Percentiles rank a stretch among this genome's conserved stretches.
Conservation (phyloP, 2,888 invertebrate species). For the Lithophane leautieri region DNA sequence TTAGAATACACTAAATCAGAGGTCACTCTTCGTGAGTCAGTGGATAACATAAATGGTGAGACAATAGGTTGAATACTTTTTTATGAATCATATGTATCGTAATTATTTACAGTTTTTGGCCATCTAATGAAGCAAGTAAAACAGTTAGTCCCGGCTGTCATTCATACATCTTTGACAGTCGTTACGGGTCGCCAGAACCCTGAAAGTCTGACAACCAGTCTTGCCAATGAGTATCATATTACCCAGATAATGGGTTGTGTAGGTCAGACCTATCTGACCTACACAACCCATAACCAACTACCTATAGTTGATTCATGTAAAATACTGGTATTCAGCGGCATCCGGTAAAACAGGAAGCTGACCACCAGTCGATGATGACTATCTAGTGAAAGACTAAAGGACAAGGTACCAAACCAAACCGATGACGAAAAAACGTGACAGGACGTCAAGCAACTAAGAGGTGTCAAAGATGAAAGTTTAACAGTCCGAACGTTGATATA, state of each 20-base stretch:
- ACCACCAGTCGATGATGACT: not conserved
- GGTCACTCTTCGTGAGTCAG: conserved; percentile 19
- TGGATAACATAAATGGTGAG: conserved; percentile 3
- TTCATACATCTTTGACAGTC: not conserved
- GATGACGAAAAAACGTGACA: not conserved
- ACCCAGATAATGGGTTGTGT: not conserved
- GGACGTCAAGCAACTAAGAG: not conserved
- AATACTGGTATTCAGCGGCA: not conserved
- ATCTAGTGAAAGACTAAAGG: not conserved
- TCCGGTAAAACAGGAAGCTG: not conserved
- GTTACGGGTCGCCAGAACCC: not conserved
- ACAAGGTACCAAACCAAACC: not conserved
- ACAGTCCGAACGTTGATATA: not conserved
- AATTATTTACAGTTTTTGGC: not conserved
- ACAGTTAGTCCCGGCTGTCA: not conserved
- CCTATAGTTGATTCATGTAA: not conserved
- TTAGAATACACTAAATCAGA: conserved; percentile 13
- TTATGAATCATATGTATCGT: conserved; percentile 6
- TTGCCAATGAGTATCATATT: not conserved
- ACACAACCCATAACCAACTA: too few species aligned
- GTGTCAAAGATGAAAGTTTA: not conserved
- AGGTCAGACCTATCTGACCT: too few species aligned
- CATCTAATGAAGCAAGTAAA: too few species aligned
- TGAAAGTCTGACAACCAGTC: not conserved
- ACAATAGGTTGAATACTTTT: not conserved